Base-by-base conservation (phyloP, 92 coral and sea anemone species). In the Muricea muricata region DNA sequence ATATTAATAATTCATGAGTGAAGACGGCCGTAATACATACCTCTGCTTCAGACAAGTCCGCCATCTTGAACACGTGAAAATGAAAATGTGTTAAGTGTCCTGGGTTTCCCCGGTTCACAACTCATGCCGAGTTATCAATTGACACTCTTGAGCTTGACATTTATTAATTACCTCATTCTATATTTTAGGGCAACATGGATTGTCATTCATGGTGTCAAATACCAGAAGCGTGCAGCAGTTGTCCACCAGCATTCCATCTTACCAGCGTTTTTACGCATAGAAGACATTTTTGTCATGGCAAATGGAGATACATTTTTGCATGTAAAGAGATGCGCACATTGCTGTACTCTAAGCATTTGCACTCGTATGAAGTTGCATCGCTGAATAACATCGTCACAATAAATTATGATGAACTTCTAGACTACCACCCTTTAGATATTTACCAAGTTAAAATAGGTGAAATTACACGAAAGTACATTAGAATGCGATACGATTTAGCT, bases 121-220 rank as follows among this genome's bases (percentile, higher is more conserved):
- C n/a, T n/a, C n/a, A n/a, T n/a, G n/a, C n/a, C n/a, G n/a, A n/a
- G n/a, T n/a, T n/a, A n/a, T n/a, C n/a, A n/a, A n/a, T n/a, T n/a
- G 25, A 7, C 25, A 26, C 41, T 32, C 18, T 31, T 29, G 23
- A 20, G 4, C 13, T 31, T n/a, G 12, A 18, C 33, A 26, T 8
- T 29, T 34, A 29, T 30, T 67, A 2, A 21, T 7, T 17, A 35
- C n/a, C n/a, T n/a, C n/a, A n/a, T 48, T 1, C 4, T 39, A 13
- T 72, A 4, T 29, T 48, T 12, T 83, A 86, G 89, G 25, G 85
- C 40, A 17, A 79, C 31, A 29, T 87, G 90, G 86, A 70, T 80
- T 37, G 76, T 37, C 10, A 68, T 87, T 46, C 69, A 80, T 45
- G 82, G 87, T 32, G 45, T 77, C 37, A 80, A 73, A 32, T 87